Percentiles rank a stretch among this genome's conserved stretches.
Evolutionary conservation across 2,797 vertebrate species (phyloP).

Genomic region (Phrynocephalus vlangalii): DNA sequence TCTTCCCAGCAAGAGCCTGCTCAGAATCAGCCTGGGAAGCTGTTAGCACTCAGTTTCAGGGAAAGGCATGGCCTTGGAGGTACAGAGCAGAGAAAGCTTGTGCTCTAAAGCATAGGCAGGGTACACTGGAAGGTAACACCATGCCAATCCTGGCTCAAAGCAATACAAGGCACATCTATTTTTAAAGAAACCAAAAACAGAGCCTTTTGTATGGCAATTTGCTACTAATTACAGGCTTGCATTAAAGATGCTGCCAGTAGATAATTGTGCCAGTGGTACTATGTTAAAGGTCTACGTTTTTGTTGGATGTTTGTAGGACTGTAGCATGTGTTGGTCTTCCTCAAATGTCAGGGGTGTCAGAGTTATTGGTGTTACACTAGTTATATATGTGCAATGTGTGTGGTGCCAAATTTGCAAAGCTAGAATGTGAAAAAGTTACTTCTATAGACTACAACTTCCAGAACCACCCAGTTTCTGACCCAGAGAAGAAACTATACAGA

Average conservation of each 20-base stretch:
- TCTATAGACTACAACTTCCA: no score
- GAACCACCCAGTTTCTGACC: no score
- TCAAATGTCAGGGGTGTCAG: background rate
- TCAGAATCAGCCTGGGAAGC: background rate
- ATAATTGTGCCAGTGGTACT: background rate
- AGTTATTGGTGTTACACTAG: background rate
- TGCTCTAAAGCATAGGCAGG: background rate
- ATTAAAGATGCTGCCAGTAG: background rate
- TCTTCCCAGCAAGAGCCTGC: background rate
- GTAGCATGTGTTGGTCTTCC: background rate
- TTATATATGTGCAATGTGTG: background rate
- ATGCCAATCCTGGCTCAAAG: background rate
- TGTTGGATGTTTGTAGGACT: background rate
- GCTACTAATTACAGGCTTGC: background rate
- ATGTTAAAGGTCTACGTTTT: background rate
- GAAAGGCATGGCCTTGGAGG: background rate
- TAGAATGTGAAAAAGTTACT: no score
- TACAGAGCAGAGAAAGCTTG: background rate
- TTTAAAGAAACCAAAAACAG: background rate
- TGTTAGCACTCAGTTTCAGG: background rate
- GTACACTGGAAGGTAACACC: no score
- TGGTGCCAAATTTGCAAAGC: background rate
- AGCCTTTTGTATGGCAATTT: background rate
- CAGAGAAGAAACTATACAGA: background rate
- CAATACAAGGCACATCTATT: background rate